Conservation (phyloP, 2,888 invertebrate genomes). For the Atherix ibis region DNA sequence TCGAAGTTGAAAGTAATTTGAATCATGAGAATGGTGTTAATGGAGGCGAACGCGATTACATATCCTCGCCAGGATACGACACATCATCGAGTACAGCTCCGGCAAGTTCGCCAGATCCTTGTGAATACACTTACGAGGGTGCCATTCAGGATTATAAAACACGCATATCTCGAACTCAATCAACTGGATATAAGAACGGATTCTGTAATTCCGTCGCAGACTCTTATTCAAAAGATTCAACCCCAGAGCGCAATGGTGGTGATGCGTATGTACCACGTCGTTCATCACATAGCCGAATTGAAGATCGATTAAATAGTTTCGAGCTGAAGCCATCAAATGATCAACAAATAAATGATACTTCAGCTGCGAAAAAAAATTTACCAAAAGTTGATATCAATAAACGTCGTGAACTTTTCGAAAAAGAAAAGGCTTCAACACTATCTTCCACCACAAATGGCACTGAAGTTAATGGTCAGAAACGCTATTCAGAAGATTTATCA, state of each 20-base stretch:
- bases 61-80: slow-evolving; percentile 42
- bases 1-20: slow-evolving; percentile 30
- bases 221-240: slow-evolving; percentile 28
- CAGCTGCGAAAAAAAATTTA: slow-evolving; percentile 36
- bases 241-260: slow-evolving; percentile 25
- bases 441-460: slow-evolving; percentile 13
- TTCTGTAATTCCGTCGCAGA: slow-evolving; percentile 27
- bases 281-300: slow-evolving; percentile 35
- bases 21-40: slow-evolving; percentile 30
- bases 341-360: slow-evolving; percentile 18
- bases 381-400: slow-evolving; percentile 73
- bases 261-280: slow-evolving; percentile 15
- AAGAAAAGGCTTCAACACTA: slow-evolving; percentile 30
- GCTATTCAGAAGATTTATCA: slow-evolving; percentile 41
- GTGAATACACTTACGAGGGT: slow-evolving; percentile 76
- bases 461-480: slow-evolving; percentile 18
- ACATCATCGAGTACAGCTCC: slow-evolving; percentile 51
- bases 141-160: slow-evolving; percentile 77
- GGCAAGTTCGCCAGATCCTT: slow-evolving; percentile 50
- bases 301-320: slow-evolving; percentile 45
- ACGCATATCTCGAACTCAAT: slow-evolving; percentile 43
- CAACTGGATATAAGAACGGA: slow-evolving; percentile 24
- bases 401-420: slow-evolving; percentile 68
- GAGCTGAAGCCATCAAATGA: slow-evolving; percentile 33
- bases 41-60: slow-evolving; percentile 22